Evolutionary conservation across 2,888 invertebrate genomes (phyloP).

Genomic region (Tipula unca): DNA sequence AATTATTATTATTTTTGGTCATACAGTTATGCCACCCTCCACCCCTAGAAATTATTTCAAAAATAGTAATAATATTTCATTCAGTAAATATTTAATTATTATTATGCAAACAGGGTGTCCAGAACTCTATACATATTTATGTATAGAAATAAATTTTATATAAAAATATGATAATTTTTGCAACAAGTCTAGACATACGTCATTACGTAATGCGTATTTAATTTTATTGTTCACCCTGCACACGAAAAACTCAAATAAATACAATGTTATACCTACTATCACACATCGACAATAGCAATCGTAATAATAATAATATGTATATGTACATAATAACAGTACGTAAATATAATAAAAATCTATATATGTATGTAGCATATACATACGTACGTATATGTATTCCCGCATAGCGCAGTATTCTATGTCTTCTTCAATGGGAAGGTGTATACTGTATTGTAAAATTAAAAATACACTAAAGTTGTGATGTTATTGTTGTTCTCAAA

Average conservation of each 20-base stretch:
- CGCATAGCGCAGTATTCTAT: not conserved
- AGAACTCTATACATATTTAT: too few relatives aligned
- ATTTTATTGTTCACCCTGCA: not conserved
- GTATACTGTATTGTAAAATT: not conserved
- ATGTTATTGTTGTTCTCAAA: not conserved
- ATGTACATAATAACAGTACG: not conserved
- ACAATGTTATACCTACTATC: not conserved
- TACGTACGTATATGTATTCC: not conserved
- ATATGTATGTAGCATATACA: not conserved
- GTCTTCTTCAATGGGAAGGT: not conserved
- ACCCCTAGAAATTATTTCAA: not conserved
- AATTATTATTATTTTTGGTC: not conserved
- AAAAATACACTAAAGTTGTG: not conserved
- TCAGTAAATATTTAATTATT: not conserved
- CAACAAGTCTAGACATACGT: too few relatives aligned
- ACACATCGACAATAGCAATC: not conserved
- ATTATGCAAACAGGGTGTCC: not conserved
- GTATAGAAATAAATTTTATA: not conserved
- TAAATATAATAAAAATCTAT: not conserved
- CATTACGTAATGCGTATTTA: not conserved
- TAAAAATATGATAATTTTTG: too few relatives aligned
- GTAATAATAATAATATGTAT: not conserved
- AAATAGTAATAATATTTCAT: not conserved
- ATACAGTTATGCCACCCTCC: not conserved
- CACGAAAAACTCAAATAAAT: not conserved